A percentile compares a stretch with the other conserved stretches of the same genome.
Evolutionary conservation across 2,113 vertebrate species (phyloP).

Genomic region (Clarias batrachus): DNA sequence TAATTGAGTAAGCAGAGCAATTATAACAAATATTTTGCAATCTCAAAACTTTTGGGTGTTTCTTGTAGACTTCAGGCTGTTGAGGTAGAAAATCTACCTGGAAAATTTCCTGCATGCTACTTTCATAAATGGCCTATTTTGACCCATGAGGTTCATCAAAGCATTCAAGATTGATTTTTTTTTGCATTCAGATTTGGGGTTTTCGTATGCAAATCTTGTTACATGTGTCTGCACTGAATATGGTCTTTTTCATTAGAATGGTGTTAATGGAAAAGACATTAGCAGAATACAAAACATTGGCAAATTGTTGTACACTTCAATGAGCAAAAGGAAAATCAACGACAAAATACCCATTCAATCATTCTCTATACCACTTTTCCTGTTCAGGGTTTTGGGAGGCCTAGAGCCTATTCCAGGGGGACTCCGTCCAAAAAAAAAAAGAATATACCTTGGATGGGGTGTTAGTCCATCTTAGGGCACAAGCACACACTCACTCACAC

Average conservation of each 20-base stretch:
- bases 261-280: neutral
- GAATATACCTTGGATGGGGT: too few relatives aligned
- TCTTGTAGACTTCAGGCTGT: neutral
- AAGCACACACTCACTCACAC: too few relatives aligned
- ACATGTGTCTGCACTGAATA: too few relatives aligned
- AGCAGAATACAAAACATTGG: neutral
- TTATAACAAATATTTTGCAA: neutral
- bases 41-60: neutral
- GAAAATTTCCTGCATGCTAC: neutral
- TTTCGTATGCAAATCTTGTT: neutral
- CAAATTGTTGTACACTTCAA: neutral
- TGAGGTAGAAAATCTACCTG: neutral
- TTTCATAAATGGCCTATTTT: neutral
- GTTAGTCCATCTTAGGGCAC: too few relatives aligned
- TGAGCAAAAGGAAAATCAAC: neutral
- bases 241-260: too few relatives aligned
- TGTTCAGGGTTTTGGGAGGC: too few relatives aligned
- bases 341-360: too few relatives aligned
- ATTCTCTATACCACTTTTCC: too few relatives aligned
- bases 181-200: neutral
- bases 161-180: neutral
- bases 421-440: too few relatives aligned
- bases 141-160: neutral
- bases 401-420: too few relatives aligned
- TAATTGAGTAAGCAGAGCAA: neutral